Evolutionary conservation across 2,113 vertebrate species (phyloP).

Genomic region (Chiloscyllium plagiosum): DNA sequence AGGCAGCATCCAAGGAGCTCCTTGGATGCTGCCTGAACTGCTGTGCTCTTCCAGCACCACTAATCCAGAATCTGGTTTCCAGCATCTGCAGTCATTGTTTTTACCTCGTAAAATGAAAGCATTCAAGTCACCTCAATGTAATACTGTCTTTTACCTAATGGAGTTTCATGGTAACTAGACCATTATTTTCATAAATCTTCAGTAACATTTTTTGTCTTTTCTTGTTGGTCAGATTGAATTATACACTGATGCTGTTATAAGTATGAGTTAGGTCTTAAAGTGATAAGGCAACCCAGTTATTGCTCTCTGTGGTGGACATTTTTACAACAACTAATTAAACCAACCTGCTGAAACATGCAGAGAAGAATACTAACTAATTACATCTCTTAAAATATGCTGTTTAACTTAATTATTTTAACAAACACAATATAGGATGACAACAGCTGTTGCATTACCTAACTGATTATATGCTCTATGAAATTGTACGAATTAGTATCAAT

Average conservation of each 20-base stretch:
- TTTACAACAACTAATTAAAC: constrained; percentile 29
- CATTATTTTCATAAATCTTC: background rate
- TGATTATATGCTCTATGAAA: constrained; percentile 14
- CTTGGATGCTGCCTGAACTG: too few relatives aligned
- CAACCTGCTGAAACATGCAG: constrained; percentile 30
- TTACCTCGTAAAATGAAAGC: background rate
- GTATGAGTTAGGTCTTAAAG: background rate
- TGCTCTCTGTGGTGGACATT: background rate
- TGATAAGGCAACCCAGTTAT: constrained; percentile 18
- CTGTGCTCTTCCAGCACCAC: too few relatives aligned
- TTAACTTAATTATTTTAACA: constrained; percentile 32
- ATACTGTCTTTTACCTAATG: background rate
- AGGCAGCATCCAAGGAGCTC: too few relatives aligned
- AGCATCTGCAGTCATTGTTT: too few relatives aligned
- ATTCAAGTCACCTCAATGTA: background rate
- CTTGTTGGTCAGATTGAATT: constrained; percentile 1
- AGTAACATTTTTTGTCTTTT: background rate
- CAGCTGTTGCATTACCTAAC: background rate
- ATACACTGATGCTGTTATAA: background rate
- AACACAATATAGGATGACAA: constrained; percentile 25
- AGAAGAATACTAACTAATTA: constrained; percentile 28
- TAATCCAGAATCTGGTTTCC: too few relatives aligned
- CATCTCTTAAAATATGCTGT: constrained; percentile 26
- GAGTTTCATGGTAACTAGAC: background rate
- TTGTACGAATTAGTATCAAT: background rate